phyloP scores from a whole-genome alignment of 2,888 invertebrate genomes.

The Blastobasis lacticolella region DNA sequence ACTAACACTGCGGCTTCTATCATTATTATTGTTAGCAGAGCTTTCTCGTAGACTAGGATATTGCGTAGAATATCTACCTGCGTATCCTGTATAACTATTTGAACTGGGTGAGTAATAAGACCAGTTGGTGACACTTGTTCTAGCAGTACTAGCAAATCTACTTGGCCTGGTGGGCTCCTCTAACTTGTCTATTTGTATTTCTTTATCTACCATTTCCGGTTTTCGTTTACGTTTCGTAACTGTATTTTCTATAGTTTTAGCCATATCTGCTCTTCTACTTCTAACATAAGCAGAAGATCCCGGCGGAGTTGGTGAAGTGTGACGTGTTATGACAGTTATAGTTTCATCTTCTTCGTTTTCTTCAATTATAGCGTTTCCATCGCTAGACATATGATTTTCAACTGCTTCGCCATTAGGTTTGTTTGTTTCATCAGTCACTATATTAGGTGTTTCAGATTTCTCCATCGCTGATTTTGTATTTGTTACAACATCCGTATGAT shows the following conservation, averaged over 20 bases:
- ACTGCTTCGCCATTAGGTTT: conserved; percentile 20
- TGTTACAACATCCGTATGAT: conserved; percentile 28
- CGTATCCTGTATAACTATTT: conserved; percentile 58
- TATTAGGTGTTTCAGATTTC: conserved; percentile 26
- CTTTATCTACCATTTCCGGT: conserved; percentile 78
- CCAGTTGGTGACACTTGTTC: conserved; percentile 77
- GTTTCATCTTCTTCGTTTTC: conserved; percentile 50
- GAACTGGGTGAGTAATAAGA: conserved; percentile 72
- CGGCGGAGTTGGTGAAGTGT: conserved; percentile 85
- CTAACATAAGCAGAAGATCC: conserved; percentile 77
- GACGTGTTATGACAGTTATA: conserved; percentile 80
- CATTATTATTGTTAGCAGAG: conserved; percentile 33
- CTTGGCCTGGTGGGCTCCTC: conserved; percentile 80
- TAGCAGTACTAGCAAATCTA: conserved; percentile 74
- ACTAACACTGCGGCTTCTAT: conserved; percentile 54
- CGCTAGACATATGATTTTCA: conserved; percentile 14
- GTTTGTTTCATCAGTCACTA: conserved; percentile 25
- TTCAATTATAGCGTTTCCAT: conserved; percentile 18
- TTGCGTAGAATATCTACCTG: conserved; percentile 64
- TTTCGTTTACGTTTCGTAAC: conserved; percentile 74
- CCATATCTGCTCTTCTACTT: conserved; percentile 80
- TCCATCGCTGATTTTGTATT: conserved; percentile 14
- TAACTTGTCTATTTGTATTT: conserved; percentile 81
- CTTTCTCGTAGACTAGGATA: conserved; percentile 53
- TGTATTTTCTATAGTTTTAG: conserved; percentile 81